These are phyloP conservation scores for Amblyopsis rosae DNA, from an alignment of 2,113 vertebrate genomes.

Conservation along the genomic window DNA sequence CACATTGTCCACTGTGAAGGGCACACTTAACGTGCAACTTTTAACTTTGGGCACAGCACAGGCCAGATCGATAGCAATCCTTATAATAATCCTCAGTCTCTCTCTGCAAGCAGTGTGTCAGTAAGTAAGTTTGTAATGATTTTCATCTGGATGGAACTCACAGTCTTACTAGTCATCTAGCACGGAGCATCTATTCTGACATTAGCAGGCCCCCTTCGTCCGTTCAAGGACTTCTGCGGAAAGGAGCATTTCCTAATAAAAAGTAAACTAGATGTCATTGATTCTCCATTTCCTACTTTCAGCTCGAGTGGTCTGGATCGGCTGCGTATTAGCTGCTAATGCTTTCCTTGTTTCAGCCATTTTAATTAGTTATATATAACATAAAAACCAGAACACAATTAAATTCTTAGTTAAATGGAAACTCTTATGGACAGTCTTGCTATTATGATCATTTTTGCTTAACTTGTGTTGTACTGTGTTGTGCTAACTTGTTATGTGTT, in stretches of 20 bases:
- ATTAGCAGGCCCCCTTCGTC: conserved; percentile 1
- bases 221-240: neutral
- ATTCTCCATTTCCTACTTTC: conserved; percentile 4
- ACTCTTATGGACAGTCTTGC: too few relatives aligned
- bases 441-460: too few relatives aligned
- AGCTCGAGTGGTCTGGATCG: neutral
- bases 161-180: neutral
- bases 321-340: neutral
- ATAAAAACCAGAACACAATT: neutral
- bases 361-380: neutral
- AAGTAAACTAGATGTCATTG: neutral
- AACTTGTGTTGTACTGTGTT: too few relatives aligned
- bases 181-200: neutral
- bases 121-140: conserved; percentile 20
- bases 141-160: conserved; percentile 1
- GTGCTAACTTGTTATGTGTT: too few relatives aligned
- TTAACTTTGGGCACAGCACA: neutral
- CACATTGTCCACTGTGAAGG: neutral
- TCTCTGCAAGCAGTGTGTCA: conserved; percentile 4
- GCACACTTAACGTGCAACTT: neutral
- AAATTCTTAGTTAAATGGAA: neutral
- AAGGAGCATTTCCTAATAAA: neutral
- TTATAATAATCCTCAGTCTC: conserved; percentile 7
- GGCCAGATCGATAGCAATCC: conserved; percentile 12
- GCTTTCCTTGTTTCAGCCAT: neutral